Base-by-base conservation (phyloP, 2,113 vertebrate species). In the Reinhardtius hippoglossoides region DNA sequence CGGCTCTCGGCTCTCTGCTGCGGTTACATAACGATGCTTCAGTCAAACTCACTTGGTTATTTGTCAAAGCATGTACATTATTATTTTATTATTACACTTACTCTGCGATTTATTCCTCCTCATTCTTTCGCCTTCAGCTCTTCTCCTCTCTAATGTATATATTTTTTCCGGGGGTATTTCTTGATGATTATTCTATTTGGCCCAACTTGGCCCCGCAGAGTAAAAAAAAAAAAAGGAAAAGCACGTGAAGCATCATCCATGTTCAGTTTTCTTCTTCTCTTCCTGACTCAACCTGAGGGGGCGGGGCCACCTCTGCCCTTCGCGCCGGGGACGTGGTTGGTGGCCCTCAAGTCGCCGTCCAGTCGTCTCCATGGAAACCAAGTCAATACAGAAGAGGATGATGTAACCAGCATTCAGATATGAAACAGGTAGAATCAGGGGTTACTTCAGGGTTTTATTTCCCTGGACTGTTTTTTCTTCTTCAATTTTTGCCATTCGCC, bases 291-390 rank as follows among this genome's bases (percentile, higher is more conserved):
- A 82, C 78, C 73, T 64, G 68, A 59, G 60, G 80, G 80, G 26
- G 58, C 46, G 0, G 12, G 3, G 67, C 66, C 50, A 62, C 65
- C 69, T 81, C 56, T 80, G 83, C 71, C 74, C 83, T 76, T 58
- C 67, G 18, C 14, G 26, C 44, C 50, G 16, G 3, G 3, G 50
- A 20, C 50, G 4, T 52, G 50, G 20, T 52, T 52, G 50, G 50
- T 52, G 50, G 50, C 20, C 50, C 50, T 21, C 6, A 18, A 48
- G 44, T 48, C 4, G 16, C 15, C 0, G 20, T n/a, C n/a, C 50
- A 54, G 20, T 50, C 24, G 12, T 80, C 65, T 20, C 77, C 72
- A 75, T 59, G 55, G 84, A 67, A 81, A 88, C 71, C 50, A 66
- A 60, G 64, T 59, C n/a, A 54, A 9, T 21, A 15, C 1, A 54